Evolutionary conservation across 2,797 vertebrate species (phyloP).

Genomic region (Coregonus sp.): DNA sequence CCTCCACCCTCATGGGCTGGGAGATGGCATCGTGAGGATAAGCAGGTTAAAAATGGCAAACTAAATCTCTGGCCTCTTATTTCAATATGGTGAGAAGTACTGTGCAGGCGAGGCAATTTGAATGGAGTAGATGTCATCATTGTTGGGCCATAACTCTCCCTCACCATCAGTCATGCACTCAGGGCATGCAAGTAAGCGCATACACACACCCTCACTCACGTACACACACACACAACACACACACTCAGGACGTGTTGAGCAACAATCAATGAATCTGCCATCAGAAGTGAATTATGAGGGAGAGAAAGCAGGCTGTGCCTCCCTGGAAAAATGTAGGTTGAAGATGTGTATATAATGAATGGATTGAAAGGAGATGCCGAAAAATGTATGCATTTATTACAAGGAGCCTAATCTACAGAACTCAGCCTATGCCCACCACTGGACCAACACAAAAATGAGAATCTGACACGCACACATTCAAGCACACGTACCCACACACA

Average conservation of each 20-base stretch:
- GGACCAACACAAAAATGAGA: constrained; percentile 31
- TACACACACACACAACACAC: constrained; percentile 4
- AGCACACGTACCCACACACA: constrained; percentile 7
- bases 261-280: constrained; percentile 77
- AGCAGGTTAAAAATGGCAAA: constrained; percentile 76
- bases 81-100: constrained; percentile 67
- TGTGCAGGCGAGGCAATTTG: constrained; percentile 62
- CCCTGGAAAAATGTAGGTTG: constrained; percentile 65
- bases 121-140: constrained; percentile 76
- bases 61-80: constrained; percentile 68
- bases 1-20: constrained; percentile 27
- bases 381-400: constrained; percentile 75
- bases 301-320: constrained; percentile 49
- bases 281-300: constrained; percentile 70
- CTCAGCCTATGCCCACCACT: constrained; percentile 43
- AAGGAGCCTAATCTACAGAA: constrained; percentile 65
- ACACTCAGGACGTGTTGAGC: constrained; percentile 57
- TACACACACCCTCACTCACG: constrained; percentile 30
- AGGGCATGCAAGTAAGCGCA: constrained; percentile 56
- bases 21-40: constrained; percentile 47
- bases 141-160: constrained; percentile 74
- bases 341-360: constrained; percentile 85
- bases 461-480: constrained; percentile 22
- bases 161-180: constrained; percentile 71
- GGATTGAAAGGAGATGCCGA: constrained; percentile 75